phyloP scores from a whole-genome alignment of 2,797 vertebrate species.

The Acanthopagrus latus region DNA sequence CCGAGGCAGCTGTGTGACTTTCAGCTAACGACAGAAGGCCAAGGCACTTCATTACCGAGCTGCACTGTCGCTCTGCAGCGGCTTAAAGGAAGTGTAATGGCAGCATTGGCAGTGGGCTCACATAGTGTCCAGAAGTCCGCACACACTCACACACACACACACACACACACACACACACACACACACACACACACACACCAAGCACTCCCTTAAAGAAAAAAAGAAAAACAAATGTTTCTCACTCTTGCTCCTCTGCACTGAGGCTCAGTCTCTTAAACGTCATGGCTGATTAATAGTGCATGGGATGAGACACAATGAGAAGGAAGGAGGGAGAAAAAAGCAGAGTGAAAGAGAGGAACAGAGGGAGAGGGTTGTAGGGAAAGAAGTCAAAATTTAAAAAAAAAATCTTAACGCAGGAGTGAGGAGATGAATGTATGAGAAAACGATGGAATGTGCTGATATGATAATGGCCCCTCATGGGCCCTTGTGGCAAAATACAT shows the following conservation, averaged over 20 bases:
- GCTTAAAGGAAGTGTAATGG: slow-evolving; percentile 48
- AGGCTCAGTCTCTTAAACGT: slow-evolving; percentile 61
- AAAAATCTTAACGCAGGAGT: not conserved
- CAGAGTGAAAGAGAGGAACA: not conserved
- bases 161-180: not conserved
- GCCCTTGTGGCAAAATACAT: slow-evolving; percentile 44
- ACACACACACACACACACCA: slow-evolving; percentile 5
- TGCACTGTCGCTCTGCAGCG: slow-evolving; percentile 33
- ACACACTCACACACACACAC: not conserved
- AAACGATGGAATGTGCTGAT: slow-evolving; percentile 56
- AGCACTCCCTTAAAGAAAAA: slow-evolving; percentile 1
- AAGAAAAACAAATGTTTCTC: slow-evolving; percentile 37
- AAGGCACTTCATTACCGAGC: slow-evolving; percentile 63
- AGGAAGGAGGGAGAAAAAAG: not conserved
- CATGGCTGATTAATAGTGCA: slow-evolving; percentile 69
- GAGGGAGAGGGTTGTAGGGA: not conserved
- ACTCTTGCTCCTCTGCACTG: slow-evolving; percentile 49
- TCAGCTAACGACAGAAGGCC: slow-evolving; percentile 56
- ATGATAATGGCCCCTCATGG: slow-evolving; percentile 51
- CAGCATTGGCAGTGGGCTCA: slow-evolving; percentile 55
- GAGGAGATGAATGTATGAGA: slow-evolving; percentile 43
- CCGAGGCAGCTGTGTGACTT: slow-evolving; percentile 68
- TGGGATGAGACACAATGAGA: slow-evolving; percentile 35
- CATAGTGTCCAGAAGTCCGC: slow-evolving; percentile 41
- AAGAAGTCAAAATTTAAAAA: not conserved